phyloP scores from a whole-genome alignment of 2,797 vertebrate species.

The Galagoides demidoff region DNA sequence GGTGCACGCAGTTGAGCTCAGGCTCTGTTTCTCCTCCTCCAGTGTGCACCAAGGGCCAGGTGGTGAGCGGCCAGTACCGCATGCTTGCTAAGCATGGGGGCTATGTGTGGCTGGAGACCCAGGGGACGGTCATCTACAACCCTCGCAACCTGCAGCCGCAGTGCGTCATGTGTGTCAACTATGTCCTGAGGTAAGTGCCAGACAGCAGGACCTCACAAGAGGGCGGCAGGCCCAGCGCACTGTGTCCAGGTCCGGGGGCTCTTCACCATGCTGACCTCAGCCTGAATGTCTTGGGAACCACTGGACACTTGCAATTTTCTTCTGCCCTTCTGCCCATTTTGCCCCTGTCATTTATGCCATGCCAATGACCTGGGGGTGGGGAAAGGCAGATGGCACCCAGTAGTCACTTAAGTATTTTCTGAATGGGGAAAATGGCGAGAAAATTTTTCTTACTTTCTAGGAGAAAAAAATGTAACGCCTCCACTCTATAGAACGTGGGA shows the following conservation, averaged over 20 bases:
- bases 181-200: slow-evolving; percentile 93
- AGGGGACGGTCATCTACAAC: slow-evolving; percentile 98
- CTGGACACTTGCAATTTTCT: background rate
- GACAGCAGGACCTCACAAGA: background rate
- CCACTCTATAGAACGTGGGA: background rate
- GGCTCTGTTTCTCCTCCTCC: slow-evolving; percentile 38
- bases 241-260: rapidly evolving
- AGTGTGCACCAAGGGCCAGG: slow-evolving; percentile 99
- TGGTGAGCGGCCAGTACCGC: slow-evolving; percentile 95
- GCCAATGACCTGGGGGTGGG: background rate
- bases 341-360: background rate
- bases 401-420: background rate
- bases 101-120: slow-evolving; percentile 97
- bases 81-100: slow-evolving; percentile 98
- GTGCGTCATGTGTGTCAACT: slow-evolving; percentile 98
- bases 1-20: background rate
- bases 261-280: background rate
- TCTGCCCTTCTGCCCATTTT: background rate
- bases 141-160: slow-evolving; percentile 98
- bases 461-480: background rate
- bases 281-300: background rate
- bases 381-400: background rate
- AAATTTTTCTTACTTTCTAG: background rate
- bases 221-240: too few species aligned
- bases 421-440: background rate